phyloP scores from a whole-genome alignment of 1,140 invertebrate species.

The Hypsibius dujardini region DNA sequence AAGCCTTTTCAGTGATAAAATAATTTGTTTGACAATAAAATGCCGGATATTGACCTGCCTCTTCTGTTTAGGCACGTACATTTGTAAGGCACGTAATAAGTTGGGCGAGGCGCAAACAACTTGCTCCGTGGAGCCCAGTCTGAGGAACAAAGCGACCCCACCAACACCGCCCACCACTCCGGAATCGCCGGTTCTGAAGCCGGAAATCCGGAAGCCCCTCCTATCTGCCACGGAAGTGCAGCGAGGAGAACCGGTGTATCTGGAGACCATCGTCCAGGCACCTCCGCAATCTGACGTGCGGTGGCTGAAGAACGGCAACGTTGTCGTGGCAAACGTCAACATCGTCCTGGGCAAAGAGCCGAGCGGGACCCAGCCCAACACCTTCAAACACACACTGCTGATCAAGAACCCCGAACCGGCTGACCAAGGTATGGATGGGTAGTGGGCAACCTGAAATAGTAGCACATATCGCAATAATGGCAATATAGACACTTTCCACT shows the following conservation, averaged over 20 bases:
- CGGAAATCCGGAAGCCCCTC: not conserved
- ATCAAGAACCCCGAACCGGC: no score
- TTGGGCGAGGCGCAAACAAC: slow-evolving; percentile 53
- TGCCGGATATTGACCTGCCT: no score
- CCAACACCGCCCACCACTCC: not conserved
- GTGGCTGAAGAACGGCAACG: slow-evolving; percentile 1
- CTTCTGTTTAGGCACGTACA: no score
- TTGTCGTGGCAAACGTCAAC: not conserved
- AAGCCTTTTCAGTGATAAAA: no score
- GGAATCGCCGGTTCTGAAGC: not conserved
- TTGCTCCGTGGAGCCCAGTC: slow-evolving; percentile 43
- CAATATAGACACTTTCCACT: no score
- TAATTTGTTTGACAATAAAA: no score
- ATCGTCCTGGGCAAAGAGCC: not conserved
- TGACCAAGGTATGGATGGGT: no score
- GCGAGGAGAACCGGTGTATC: not conserved
- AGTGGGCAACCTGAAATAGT: no score
- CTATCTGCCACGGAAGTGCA: not conserved
- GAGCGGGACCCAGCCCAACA: not conserved
- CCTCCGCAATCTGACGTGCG: not conserved
- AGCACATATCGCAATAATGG: no score
- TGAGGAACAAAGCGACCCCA: not conserved
- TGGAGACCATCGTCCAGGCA: not conserved
- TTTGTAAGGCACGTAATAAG: slow-evolving; percentile 29
- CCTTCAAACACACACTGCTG: no score